Evolutionary conservation across 2,888 invertebrate species (phyloP).

Genomic region (Lasioglossum oenotherae): DNA sequence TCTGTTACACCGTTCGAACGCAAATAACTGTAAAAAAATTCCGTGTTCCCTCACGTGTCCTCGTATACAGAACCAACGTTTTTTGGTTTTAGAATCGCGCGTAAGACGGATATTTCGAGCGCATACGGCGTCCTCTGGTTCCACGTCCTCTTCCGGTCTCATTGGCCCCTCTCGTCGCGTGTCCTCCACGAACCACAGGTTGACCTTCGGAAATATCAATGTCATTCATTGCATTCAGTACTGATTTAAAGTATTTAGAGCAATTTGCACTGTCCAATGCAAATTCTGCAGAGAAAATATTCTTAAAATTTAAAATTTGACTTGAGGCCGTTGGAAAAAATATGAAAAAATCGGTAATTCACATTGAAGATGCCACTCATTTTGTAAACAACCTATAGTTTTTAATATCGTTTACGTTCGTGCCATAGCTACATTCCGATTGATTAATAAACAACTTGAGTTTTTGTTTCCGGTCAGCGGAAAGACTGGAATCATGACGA

Average conservation of each 20-base stretch:
- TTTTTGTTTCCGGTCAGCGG: neutral
- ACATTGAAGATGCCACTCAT: neutral
- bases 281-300: neutral
- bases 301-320: neutral
- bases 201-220: slow-evolving; percentile 59
- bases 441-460: neutral
- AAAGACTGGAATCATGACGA: neutral
- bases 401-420: neutral
- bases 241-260: neutral
- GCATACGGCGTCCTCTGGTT: slow-evolving; percentile 76
- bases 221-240: neutral
- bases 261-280: neutral
- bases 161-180: slow-evolving; percentile 73
- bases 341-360: neutral
- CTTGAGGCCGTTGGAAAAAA: neutral
- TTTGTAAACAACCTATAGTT: neutral
- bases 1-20: slow-evolving; percentile 33
- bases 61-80: slow-evolving; percentile 24
- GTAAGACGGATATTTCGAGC: slow-evolving; percentile 72
- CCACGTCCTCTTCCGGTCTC: slow-evolving; percentile 76
- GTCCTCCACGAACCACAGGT: slow-evolving; percentile 75
- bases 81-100: slow-evolving; percentile 52
- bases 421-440: neutral
- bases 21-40: slow-evolving; percentile 17
- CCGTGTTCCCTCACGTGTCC: neutral